Percentiles rank a stretch among this genome's conserved stretches.
Conservation (phyloP, 2,797 vertebrate species). For the Hephaestus fuliginosus region DNA sequence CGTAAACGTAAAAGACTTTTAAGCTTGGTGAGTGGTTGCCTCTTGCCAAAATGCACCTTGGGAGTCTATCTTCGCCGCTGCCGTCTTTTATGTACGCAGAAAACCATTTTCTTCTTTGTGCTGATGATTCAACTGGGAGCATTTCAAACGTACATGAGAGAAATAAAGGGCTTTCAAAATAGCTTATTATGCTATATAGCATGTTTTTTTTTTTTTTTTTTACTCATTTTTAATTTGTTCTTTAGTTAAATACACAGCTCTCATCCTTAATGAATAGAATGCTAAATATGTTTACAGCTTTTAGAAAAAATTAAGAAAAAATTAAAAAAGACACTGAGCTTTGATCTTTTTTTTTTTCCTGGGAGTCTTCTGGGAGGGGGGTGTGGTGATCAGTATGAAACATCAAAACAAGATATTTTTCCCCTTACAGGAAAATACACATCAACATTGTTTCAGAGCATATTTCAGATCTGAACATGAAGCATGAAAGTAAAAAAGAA, state of each 20-base stretch:
- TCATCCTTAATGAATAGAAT: not conserved
- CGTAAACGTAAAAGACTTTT: too few species aligned
- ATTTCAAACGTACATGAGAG: not conserved
- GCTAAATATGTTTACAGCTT: not conserved
- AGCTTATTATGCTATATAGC: not conserved
- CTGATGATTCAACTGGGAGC: conserved; percentile 3
- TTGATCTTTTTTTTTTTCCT: conserved; percentile 26
- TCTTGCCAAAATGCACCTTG: not conserved
- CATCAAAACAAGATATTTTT: conserved; percentile 39
- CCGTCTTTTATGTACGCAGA: not conserved
- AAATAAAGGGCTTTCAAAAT: not conserved
- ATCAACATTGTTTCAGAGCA: conserved; percentile 32
- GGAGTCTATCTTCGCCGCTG: not conserved
- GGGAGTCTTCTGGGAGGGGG: not conserved
- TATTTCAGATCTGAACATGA: conserved; percentile 28
- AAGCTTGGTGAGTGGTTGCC: not conserved
- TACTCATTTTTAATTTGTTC: not conserved
- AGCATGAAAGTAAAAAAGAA: conserved; percentile 40
- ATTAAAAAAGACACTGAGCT: not conserved
- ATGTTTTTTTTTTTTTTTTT: not conserved
- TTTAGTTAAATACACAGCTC: conserved; percentile 4
- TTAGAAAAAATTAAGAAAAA: conserved; percentile 8
- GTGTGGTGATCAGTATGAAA: conserved; percentile 27
- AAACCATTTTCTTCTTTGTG: not conserved
- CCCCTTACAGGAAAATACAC: conserved; percentile 36